Base-by-base conservation (phyloP, 2,888 invertebrate genomes). In the Thysanoteuthis rhombus region DNA sequence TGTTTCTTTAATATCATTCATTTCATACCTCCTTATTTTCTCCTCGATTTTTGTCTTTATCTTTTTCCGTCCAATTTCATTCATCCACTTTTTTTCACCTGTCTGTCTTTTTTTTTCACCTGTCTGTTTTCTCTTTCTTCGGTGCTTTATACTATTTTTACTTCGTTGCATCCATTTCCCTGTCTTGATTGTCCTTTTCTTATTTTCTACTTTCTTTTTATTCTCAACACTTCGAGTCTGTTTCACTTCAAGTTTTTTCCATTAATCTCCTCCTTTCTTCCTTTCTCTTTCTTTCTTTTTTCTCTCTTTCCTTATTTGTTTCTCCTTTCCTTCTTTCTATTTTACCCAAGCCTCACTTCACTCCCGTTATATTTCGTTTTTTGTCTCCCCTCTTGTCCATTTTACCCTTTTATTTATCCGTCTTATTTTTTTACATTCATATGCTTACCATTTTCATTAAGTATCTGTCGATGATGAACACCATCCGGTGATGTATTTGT, bases 1-100 rank as follows among this genome's bases (percentile, higher is more conserved):
- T n/a, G 0, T 8, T 32, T 10, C 2, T 0, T n/a, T n/a, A 1
- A 1, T n/a, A 10, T 6, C n/a, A 4, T 75, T 32, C n/a, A 6
- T n/a, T n/a, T n/a, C 3, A 25, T 16, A 42, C 16, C 42, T 42
- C 42, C 10, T 8, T 42, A 16, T 42, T 42, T 42, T 42, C 28
- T 52, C 22, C 4, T 52, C 22, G 28, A 0, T 22, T 75, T 75
- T 75, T 16, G 10, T n/a, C 12, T 75, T 52, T 25, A 5, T 25
- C 22, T 52, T 52, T 25, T 25, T 52, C 25, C 28, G 22, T 52
- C 2, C 16, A 75, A 1, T n/a, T n/a, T 32, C 10, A 8, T n/a
- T 1, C n/a, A 8, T 12, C 19, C 12, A 8, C n/a, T 75, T 32
- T 75, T 4, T 25, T 1, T 75, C n/a, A 12, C n/a, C 32, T 75